Evolutionary conservation across 2,113 vertebrate genomes (phyloP).

Genomic region (Cyphomyrus plagiostoma): DNA sequence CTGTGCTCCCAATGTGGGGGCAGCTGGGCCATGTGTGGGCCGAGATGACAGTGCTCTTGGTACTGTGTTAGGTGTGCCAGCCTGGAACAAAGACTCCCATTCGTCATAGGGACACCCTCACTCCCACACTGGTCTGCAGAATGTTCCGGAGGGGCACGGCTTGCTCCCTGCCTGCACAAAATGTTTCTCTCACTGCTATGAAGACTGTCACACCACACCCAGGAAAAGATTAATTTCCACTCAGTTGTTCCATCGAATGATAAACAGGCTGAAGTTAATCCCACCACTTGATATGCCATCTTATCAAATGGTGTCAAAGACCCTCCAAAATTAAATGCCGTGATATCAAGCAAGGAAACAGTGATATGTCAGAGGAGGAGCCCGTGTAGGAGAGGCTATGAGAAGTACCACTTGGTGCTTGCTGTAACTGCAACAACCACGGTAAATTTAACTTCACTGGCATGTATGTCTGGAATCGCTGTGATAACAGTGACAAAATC

Average conservation of each 20-base stretch:
- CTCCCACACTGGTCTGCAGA: slow-evolving; percentile 14
- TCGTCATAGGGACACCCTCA: slow-evolving; percentile 32
- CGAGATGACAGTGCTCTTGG: background rate
- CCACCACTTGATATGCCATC: background rate
- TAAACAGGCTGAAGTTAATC: background rate
- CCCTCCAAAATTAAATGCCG: background rate
- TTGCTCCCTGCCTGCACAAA: slow-evolving; percentile 24
- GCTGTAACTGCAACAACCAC: background rate
- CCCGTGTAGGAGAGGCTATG: background rate
- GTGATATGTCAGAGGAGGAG: background rate
- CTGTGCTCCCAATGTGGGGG: slow-evolving; percentile 20
- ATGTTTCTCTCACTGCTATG: slow-evolving; percentile 32
- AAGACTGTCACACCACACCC: slow-evolving; percentile 24
- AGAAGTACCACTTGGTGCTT: background rate
- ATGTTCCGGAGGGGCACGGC: background rate
- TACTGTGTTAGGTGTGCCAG: background rate
- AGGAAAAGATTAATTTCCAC: background rate
- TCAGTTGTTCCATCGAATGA: background rate
- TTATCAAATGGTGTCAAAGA: slow-evolving; percentile 2
- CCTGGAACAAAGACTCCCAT: slow-evolving; percentile 6
- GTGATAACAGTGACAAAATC: background rate
- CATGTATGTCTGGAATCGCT: background rate
- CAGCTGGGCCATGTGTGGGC: slow-evolving; percentile 26
- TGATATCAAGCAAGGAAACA: too few relatives aligned
- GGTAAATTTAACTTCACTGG: background rate